Percentiles rank a stretch among this genome's conserved stretches.
phyloP scores from a whole-genome alignment of 2,797 vertebrate species.

The Sandelia bainsii region DNA sequence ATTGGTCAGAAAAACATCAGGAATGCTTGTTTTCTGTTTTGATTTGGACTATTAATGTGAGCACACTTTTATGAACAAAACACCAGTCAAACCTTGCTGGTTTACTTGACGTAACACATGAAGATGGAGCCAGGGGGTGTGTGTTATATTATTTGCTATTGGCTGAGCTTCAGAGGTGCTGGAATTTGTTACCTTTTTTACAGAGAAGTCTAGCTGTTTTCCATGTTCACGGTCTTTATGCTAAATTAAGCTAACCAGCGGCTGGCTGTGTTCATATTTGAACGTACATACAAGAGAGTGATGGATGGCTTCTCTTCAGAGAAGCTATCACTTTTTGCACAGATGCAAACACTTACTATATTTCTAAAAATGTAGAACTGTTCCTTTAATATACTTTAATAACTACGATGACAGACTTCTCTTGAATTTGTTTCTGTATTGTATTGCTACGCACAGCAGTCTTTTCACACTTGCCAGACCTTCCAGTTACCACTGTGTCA shows the following conservation, averaged over 20 bases:
- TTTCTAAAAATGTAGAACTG: slow-evolving; percentile 26
- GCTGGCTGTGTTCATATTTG: neutral
- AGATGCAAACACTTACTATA: neutral
- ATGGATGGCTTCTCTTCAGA: too few relatives aligned
- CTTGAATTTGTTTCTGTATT: slow-evolving; percentile 9
- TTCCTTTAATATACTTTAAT: slow-evolving; percentile 6
- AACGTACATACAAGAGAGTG: neutral
- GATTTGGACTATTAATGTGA: slow-evolving; percentile 4
- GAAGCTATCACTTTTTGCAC: neutral
- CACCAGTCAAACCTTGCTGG: neutral
- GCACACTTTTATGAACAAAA: neutral
- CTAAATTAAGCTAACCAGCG: neutral
- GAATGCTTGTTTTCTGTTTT: slow-evolving; percentile 2
- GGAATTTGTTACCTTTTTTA: too few relatives aligned
- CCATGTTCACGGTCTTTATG: neutral
- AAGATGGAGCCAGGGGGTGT: too few relatives aligned
- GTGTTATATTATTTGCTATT: too few relatives aligned
- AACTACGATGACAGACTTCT: neutral
- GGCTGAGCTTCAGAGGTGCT: neutral
- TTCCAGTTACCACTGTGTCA: slow-evolving; percentile 35
- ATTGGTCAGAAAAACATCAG: neutral
- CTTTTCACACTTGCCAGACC: slow-evolving; percentile 12
- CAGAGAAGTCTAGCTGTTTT: neutral
- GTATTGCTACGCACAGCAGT: neutral
- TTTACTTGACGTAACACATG: too few relatives aligned